Evolutionary conservation across 2,888 invertebrate species (phyloP), one percentile per base, ranked within the genome.

Genomic region (Cryptocheilus praepositus): DNA sequence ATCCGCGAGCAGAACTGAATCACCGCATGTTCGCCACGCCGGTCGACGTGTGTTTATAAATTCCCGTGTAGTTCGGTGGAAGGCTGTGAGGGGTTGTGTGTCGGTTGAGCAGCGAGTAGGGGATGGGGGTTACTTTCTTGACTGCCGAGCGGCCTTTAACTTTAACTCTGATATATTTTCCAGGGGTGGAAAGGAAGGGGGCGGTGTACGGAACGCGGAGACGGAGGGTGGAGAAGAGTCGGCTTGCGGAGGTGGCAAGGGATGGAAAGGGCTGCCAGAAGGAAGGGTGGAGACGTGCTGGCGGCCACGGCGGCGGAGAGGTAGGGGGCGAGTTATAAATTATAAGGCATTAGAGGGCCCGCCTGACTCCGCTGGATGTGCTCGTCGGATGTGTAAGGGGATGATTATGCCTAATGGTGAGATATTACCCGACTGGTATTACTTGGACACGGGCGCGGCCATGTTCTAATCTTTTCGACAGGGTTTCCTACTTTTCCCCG

Each of bases 391-490:
- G 88, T 88, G 88, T 87, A 85, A 86, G 84, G 86, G 88, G 87
- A 88, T 88, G 88, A 88, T 88, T 88, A 88, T 88, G 86, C 87
- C 86, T 88, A 88, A 88, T 88, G 88, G 88, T 88, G 88, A 88
- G 87, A 88, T 88, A 88, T 88, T 87, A 87, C 87, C 86, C 81
- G 80, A 81, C 84, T 80, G 83, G 86, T 83, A 86, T 88, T 88
- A 88, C 88, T 86, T 86, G 87, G 82, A 88, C 88, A 87, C 83
- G 85, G 81, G 81, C 83, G 80, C 82, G 83, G 82, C 82, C 84
- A 81, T 88, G 88, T 88, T 87, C 86, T 87, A 88, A 88, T 88
- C 88, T 88, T 79, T 88, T 87, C 87, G 88, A 88, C 88, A 88
- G 84, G 82, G 86, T 88, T 88, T 87, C 81, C 84, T 87, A 88